Evolutionary conservation across 1,140 invertebrate genomes (phyloP), one percentile per base, ranked within the genome.

Genomic region (Vanessa tameamea): DNA sequence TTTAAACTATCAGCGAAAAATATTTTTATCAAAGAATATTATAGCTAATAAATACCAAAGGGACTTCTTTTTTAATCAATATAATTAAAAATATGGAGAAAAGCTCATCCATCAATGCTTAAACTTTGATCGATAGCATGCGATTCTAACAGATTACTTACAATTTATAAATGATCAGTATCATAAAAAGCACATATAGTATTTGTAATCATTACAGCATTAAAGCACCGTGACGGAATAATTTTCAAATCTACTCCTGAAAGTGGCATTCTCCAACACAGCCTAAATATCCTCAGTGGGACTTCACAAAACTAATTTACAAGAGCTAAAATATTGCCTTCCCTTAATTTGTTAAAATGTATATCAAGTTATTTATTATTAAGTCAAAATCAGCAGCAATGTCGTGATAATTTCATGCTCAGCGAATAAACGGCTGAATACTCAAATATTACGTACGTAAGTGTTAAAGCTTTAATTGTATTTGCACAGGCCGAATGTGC

Each of bases 81-180:
- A 31, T 31, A 31, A 31, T 31, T 31, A 6, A 4, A 47, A 20
- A 53, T n/a, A 47, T 64, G 47, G 37, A 43, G 31, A 15, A 64
- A 43, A 13, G 50, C n/a, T 16, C 3, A 76, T 76, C 75, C 69
- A 79, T 79, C 77, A 76, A 43, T 69, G 64, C 67, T 65, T 69
- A n/a, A 43, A 47, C 11, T 59, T 70, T 79, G 77, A 79, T 79
- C 75, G 77, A 79, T 79, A 70, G 16, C 61, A n/a, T n/a, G 50
- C 50, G 50, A 53, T 7, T n/a, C 50, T 53, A 0, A 53, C 50
- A 53, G 50, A 53, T 20, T n/a, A 14, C 13, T n/a, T 16, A 53
- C 50, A 53, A 53, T 5, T n/a, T 15, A 53, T 50, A 50, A 14
- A 9, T n/a, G 50, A 53, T 53, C 8, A 53, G 50, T 15, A 53